Conservation (phyloP, 2,113 vertebrate genomes). For the Lycaon pictus region DNA sequence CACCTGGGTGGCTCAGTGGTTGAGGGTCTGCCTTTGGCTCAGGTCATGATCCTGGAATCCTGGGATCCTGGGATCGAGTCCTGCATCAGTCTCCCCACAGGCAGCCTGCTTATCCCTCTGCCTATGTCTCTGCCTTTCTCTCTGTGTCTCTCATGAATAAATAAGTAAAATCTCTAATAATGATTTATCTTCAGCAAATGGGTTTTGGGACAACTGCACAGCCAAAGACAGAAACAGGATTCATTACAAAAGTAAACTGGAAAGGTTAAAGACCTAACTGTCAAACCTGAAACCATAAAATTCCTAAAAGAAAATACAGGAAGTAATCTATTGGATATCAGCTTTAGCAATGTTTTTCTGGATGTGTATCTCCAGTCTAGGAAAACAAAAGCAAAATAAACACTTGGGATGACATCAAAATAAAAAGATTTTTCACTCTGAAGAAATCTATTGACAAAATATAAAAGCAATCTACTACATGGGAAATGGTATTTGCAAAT, state of each 20-base stretch:
- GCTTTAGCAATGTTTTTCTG: not conserved
- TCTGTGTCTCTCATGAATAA: too few relatives aligned
- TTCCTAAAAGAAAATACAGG: not conserved
- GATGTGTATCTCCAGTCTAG: not conserved
- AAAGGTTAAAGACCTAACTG: not conserved
- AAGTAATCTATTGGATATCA: not conserved
- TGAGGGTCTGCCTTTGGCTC: too few relatives aligned
- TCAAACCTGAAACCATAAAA: not conserved
- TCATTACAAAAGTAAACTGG: not conserved
- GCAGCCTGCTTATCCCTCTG: too few relatives aligned
- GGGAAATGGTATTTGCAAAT: not conserved
- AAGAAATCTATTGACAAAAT: not conserved
- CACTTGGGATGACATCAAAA: not conserved
- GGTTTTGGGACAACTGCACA: not conserved
- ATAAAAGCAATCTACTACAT: not conserved
- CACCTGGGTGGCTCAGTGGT: too few relatives aligned
- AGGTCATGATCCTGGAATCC: too few relatives aligned
- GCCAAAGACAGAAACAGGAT: not conserved
- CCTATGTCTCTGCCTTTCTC: too few relatives aligned
- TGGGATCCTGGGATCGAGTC: too few relatives aligned
- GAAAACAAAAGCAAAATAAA: not conserved
- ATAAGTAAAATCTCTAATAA: too few relatives aligned
- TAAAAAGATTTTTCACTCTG: not conserved
- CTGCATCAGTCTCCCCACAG: too few relatives aligned
- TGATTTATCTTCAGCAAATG: not conserved